Evolutionary conservation across 2,888 invertebrate species (phyloP).

Genomic region (Eumacrocentrus americanus): DNA sequence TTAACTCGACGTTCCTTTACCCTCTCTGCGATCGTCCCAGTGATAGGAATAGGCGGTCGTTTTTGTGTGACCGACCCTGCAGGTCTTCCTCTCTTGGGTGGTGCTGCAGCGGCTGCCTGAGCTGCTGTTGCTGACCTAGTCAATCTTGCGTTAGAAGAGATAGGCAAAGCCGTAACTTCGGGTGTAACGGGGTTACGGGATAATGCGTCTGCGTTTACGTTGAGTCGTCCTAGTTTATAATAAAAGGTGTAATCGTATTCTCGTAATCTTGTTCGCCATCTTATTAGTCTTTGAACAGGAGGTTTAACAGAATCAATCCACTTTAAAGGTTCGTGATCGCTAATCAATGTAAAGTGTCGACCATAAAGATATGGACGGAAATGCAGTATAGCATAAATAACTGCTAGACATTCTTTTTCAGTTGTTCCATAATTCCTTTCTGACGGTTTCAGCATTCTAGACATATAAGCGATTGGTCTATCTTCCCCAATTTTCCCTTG

Average conservation of each 20-base stretch:
- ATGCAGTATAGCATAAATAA: slow-evolving; percentile 22
- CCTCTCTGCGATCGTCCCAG: no score
- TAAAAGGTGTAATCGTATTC: neutral
- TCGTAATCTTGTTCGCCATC: slow-evolving; percentile 21
- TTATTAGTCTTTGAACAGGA: slow-evolving; percentile 10
- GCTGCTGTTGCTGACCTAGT: neutral
- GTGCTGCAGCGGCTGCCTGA: neutral
- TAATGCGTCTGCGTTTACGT: neutral
- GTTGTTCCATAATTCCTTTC: slow-evolving; percentile 28
- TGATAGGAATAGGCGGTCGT: no score
- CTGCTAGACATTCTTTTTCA: slow-evolving; percentile 28
- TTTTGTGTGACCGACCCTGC: no score
- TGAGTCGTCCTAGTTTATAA: slow-evolving; percentile 22
- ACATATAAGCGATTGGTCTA: slow-evolving; percentile 18
- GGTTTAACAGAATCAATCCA: slow-evolving; percentile 22
- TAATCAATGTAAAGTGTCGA: slow-evolving; percentile 19
- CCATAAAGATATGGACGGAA: slow-evolving; percentile 29
- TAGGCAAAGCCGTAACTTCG: neutral
- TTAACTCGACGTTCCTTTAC: neutral
- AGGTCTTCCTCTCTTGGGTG: neutral
- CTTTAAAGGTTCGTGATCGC: slow-evolving; percentile 29
- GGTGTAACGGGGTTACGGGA: neutral
- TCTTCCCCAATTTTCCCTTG: slow-evolving; percentile 25
- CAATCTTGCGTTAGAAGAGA: neutral
- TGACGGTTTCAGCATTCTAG: neutral